Evolutionary conservation across 2,797 vertebrate species (phyloP).

Genomic region (Cossypha niveicapilla): DNA sequence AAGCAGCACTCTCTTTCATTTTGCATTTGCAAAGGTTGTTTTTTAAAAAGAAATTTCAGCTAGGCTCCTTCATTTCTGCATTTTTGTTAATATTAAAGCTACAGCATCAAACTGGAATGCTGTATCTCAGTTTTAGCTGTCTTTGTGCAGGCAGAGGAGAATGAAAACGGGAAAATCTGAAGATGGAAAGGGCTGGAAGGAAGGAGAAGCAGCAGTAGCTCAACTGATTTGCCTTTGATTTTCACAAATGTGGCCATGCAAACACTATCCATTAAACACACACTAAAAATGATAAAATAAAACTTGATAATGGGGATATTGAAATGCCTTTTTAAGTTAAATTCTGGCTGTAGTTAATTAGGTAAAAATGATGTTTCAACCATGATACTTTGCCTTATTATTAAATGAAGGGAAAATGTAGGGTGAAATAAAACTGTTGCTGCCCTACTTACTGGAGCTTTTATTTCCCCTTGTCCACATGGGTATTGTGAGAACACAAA

Average conservation of each 20-base stretch:
- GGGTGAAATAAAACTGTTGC: background rate
- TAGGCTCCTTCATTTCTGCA: background rate
- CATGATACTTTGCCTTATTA: background rate
- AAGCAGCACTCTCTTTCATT: background rate
- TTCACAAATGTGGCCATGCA: background rate
- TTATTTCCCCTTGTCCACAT: background rate
- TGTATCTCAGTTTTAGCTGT: background rate
- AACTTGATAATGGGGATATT: background rate
- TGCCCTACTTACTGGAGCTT: background rate
- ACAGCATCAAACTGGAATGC: background rate
- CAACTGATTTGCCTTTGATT: background rate
- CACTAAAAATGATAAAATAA: background rate
- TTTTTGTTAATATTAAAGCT: background rate
- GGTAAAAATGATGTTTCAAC: background rate
- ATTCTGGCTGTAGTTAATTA: background rate
- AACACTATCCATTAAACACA: background rate
- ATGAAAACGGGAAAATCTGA: background rate
- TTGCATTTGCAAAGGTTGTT: background rate
- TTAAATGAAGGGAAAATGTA: background rate
- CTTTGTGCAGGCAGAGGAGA: background rate
- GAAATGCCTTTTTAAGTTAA: background rate
- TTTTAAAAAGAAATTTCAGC: background rate
- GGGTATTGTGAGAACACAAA: background rate
- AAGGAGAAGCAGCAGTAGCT: background rate
- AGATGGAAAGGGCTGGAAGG: background rate